A percentile compares a stretch with the other conserved stretches of the same genome.
Conservation (phyloP, 2,797 vertebrate species). For the Echiichthys vipera region DNA sequence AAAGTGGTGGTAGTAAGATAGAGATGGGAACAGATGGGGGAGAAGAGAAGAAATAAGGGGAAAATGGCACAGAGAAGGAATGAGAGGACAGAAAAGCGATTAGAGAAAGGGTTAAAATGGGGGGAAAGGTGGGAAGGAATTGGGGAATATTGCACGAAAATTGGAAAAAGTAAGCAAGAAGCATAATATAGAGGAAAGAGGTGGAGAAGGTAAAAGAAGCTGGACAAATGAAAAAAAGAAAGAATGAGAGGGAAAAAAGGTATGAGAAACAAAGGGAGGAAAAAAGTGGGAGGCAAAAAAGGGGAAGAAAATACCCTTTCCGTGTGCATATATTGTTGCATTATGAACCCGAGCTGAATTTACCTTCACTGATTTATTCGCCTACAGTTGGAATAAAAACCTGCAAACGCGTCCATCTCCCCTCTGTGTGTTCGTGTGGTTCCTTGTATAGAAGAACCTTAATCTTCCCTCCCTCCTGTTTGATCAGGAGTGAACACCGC, state of each 20-base stretch:
- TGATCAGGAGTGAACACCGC: constrained; percentile 35
- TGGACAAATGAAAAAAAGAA: constrained; percentile 12
- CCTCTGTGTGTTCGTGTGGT: constrained; percentile 23
- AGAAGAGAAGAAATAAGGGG: background rate
- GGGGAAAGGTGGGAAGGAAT: background rate
- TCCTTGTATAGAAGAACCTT: constrained; percentile 42
- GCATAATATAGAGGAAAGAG: background rate
- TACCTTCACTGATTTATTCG: constrained; percentile 50
- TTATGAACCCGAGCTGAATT: constrained; percentile 43
- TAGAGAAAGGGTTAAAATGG: background rate
- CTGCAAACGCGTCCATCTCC: constrained; percentile 31
- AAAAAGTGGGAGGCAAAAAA: too few relatives aligned
- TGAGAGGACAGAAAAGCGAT: background rate
- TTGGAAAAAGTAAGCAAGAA: background rate
- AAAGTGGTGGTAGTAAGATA: background rate
- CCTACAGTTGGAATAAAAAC: constrained; percentile 43
- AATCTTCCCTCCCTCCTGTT: constrained; percentile 48
- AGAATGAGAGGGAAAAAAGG: background rate
- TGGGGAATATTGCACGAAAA: background rate
- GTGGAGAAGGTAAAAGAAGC: background rate
- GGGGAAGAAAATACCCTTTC: constrained; percentile 18
- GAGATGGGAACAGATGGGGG: background rate
- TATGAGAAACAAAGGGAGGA: background rate
- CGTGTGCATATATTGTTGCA: constrained; percentile 30
- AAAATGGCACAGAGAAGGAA: background rate